Conservation (phyloP, 2,113 vertebrate genomes). For the Coturnix japonica region DNA sequence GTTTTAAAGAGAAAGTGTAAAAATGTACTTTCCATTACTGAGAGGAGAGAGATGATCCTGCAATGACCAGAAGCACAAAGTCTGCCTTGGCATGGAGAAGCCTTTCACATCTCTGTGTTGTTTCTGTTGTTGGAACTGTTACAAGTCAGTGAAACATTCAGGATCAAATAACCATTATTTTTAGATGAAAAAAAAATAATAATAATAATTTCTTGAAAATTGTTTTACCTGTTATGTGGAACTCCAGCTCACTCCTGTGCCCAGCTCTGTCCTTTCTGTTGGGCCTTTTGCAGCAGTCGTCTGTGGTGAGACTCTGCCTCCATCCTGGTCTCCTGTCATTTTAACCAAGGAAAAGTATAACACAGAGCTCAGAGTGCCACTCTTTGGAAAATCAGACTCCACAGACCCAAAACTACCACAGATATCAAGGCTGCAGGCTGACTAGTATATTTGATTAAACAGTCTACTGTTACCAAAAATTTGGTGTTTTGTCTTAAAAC, state of each 20-base stretch:
- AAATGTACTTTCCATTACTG: neutral
- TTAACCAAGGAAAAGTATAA: neutral
- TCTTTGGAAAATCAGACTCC: neutral
- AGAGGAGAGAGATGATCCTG: fast-evolving
- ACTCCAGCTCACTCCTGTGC: fast-evolving
- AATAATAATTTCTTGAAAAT: neutral
- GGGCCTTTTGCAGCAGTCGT: fast-evolving
- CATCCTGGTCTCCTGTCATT: neutral
- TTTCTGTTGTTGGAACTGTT: neutral
- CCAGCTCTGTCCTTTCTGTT: neutral
- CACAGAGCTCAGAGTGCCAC: neutral
- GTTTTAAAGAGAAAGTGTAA: neutral
- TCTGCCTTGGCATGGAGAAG: fast-evolving
- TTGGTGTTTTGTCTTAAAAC: neutral
- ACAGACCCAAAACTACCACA: neutral
- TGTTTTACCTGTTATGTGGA: neutral
- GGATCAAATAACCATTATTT: neutral
- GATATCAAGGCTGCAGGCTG: neutral
- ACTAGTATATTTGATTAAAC: neutral
- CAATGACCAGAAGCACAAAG: neutral
- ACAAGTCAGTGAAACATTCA: neutral
- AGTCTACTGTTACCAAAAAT: neutral
- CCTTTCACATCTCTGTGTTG: fast-evolving
- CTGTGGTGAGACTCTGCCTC: neutral
- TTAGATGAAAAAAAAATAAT: neutral